Evolutionary conservation across 2,113 vertebrate species (phyloP), one percentile per base, ranked within the genome.

Genomic region (Cephalopholis sonnerati): DNA sequence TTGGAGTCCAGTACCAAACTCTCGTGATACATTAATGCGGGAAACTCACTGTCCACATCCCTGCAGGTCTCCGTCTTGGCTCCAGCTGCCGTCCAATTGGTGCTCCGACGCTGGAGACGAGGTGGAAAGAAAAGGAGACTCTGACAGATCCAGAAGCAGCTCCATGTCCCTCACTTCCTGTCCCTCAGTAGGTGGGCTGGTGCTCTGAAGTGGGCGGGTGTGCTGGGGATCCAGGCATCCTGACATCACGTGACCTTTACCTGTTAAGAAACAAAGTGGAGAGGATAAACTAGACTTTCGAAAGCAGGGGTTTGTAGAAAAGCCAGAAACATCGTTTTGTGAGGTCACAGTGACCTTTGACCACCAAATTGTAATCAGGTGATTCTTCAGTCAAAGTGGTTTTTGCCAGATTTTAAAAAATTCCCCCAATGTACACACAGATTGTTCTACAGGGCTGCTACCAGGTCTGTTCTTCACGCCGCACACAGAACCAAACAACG

Each of bases 181-280:
- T 79, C 13, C 17, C 51, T 11, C 67, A 5, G 55, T 0, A n/a
- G 11, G 29, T 3, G 39, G 29, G 25, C 79, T 2, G 72, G 27
- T 0, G 16, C 51, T 76, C 68, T 18, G 67, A 62, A 22, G 41
- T 32, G 48, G 87, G 32, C 7, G 48, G 29, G 32, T n/a, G 65
- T 20, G 70, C 9, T n/a, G 63, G 65, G 32, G 39, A 3, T 46
- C 27, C 66, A 6, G 80, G 51, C 91, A 90, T 93, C 29, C 3
- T 89, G 71, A 75, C 91, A 83, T 94, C 82, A 81, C 57, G 16
- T 66, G 66, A 77, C 27, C 12, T 57, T 71, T 18, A 86, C 84
- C 93, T 92, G 82, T 24, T 44, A 67, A 32, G 59, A 76, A 9
- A 88, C 8, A 20, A 24, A 13, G 1, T 0, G 3, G 8, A 58